These are phyloP conservation scores for Anthonomus grandis DNA, from an alignment of 1,140 invertebrate genomes.

Conservation along the genomic window DNA sequence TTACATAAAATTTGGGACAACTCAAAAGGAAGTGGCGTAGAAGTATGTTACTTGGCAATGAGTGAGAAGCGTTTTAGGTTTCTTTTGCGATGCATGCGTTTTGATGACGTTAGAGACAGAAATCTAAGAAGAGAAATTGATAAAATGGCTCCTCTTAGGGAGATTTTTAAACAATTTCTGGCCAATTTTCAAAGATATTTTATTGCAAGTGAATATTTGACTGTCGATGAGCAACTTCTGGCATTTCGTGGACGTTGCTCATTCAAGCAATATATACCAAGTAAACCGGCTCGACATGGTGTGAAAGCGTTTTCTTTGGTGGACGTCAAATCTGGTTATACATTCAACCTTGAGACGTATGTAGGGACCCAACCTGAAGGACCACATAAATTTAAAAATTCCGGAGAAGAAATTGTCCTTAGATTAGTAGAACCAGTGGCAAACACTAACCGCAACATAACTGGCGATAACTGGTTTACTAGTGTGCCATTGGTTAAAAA, in stretches of 20 bases:
- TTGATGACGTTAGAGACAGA: conserved; percentile 48
- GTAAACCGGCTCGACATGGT: conserved; percentile 38
- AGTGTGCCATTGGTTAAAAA: conserved; percentile 30
- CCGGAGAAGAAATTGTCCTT: conserved; percentile 32
- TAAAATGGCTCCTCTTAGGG: conserved; percentile 19
- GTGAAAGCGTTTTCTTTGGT: conserved; percentile 43
- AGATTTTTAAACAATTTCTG: conserved; percentile 29
- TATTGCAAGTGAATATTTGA: conserved; percentile 29
- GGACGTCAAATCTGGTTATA: conserved; percentile 37
- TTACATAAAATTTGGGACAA: too few relatives aligned
- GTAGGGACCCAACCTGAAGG: conserved; percentile 36
- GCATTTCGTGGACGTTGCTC: conserved; percentile 22
- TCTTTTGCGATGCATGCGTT: conserved; percentile 50
- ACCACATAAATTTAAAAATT: conserved; percentile 30
- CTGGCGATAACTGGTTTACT: conserved; percentile 40
- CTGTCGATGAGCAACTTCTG: conserved; percentile 22
- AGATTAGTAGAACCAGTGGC: conserved; percentile 29
- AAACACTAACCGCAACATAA: conserved; percentile 38
- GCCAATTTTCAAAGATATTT: conserved; percentile 26
- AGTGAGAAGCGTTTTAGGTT: conserved; percentile 51
- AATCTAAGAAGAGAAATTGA: conserved; percentile 33
- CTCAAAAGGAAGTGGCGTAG: too few relatives aligned
- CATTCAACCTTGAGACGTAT: conserved; percentile 38
- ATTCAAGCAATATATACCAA: conserved; percentile 21
- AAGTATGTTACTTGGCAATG: too few relatives aligned